Evolutionary conservation across 1,140 invertebrate genomes (phyloP), one percentile per base, ranked within the genome.

Genomic region (Tetramorium alpestre): DNA sequence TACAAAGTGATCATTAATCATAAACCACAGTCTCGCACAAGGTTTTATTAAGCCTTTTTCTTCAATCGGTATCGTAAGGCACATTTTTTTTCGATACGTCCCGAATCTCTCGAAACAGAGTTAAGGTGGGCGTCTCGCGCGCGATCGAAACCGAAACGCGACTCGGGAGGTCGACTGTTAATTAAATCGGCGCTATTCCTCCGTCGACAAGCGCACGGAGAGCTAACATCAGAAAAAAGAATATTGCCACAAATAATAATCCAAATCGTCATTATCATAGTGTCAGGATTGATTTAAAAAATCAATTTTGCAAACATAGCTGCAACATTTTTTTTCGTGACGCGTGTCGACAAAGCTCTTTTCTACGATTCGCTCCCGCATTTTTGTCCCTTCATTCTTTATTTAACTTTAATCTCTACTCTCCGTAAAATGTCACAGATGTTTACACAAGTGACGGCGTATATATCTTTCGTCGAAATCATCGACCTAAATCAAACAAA

Each of bases 61-160:
- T 87, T 91, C 76, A 58, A 88, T 87, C 85, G 84, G 85, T 89
- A 92, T 91, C 85, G 88, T 93, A 93, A 93, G 92, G 92, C 92
- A 93, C 92, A 93, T 84, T 49, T 49, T 69, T 25, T 90, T 91
- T 91, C 70, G 78, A 92, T 86, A 92, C 87, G 85, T 87, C 87
- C 81, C 78, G 69, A 90, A 85, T 87, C 87, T 91, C 88, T 87
- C 72, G 60, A 64, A 58, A 81, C 25, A 56, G 38, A 89, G 62
- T 25, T 22, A 65, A 33, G 67, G 28, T 75, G 72, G 84, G 47
- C 51, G 44, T 84, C 60, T 70, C 62, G 62, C 78, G 54, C 78
- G 54, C 49, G 85, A 78, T 75, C 84, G 85, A 90, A 90, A 88
- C 81, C 89, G 80, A 86, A 69, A 89, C 54, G 80, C 89, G 80